phyloP scores from a whole-genome alignment of 92 coral and sea anemone species.

The Plumapathes pennacea region DNA sequence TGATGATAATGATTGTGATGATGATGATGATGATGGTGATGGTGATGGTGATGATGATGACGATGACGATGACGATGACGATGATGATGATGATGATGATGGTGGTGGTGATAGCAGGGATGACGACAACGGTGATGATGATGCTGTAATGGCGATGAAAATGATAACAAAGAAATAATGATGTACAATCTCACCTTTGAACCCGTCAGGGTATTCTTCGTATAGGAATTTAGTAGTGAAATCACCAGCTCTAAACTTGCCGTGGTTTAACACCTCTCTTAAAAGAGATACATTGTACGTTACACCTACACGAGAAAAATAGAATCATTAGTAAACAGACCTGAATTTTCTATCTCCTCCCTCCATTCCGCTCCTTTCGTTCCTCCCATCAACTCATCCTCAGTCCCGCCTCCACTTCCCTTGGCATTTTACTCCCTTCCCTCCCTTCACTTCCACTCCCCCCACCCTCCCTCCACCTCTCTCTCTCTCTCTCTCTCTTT shows the following conservation, averaged over 20 bases:
- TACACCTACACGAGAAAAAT: constrained; percentile 55
- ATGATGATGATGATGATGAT: neutral
- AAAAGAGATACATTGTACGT: constrained; percentile 87
- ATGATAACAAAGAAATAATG: too few relatives aligned
- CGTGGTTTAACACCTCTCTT: constrained; percentile 92
- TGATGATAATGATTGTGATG: too few relatives aligned
- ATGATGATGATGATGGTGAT: too few relatives aligned
- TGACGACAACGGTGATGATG: neutral
- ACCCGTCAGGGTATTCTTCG: constrained; percentile 83
- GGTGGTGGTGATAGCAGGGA: neutral
- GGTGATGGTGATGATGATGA: neutral
- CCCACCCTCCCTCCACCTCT: too few relatives aligned
- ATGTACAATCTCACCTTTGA: constrained; percentile 68
- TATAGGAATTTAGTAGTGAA: constrained; percentile 89
- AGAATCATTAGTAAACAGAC: neutral
- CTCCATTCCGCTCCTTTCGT: neutral
- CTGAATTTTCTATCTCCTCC: neutral
- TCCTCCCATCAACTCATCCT: neutral
- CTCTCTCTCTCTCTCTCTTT: too few relatives aligned
- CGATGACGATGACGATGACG: neutral
- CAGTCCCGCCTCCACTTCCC: neutral
- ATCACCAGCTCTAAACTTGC: constrained; percentile 81
- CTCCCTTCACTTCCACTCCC: too few relatives aligned
- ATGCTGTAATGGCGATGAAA: too few relatives aligned
- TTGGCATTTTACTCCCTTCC: neutral